Evolutionary conservation across 2,113 vertebrate genomes (phyloP), one percentile per base, ranked within the genome.

Genomic region (Ciconia boyciana): DNA sequence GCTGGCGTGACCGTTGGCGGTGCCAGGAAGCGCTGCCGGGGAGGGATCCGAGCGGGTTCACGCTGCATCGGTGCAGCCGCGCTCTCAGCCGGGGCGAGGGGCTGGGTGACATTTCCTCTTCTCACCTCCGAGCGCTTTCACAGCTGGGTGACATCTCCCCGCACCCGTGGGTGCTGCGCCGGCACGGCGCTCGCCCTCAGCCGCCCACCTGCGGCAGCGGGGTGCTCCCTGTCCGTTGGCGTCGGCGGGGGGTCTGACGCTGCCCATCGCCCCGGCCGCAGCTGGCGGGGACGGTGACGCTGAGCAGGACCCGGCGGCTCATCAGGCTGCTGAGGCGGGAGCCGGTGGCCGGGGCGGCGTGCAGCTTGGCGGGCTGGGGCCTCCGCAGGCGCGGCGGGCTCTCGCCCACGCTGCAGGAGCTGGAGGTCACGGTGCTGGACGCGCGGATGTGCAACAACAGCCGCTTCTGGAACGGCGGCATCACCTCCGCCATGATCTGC

Each of bases 341-440:
- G 31, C 84, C 68, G 7, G 49, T 2, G 7, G 31, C 20, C 0
- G 94, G 83, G 20, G 2, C 7, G 0, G 5, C 0, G 8, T 96
- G 96, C 94, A 97, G 93, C 31, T 1, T 87, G 49, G 92, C 96
- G 0, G 92, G 96, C 64, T 97, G 97, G 97, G 97, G 96, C 6
- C 0, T 3, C 31, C 3, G 0, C 0, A 0, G 3, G 26, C 0
- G 0, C 0, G 0, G 20, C 7, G 0, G 0, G 7, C 48, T 2
- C 32, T 70, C 95, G 5, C 36, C 5, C 41, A 65, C 9, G 1
- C 94, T 97, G 92, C 62, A 10, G 70, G 95, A 97, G 89, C 64
- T 96, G 52, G 39, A 92, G 1, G 39, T 96, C 16, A 4, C 0
- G 0, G 78, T 97, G 72, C 16, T 95, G 91, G 94, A 97, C 8